A percentile compares a stretch with the other conserved stretches of the same genome.
phyloP scores from a whole-genome alignment of 2,888 invertebrate genomes.

The Oxyteleia sp. region DNA sequence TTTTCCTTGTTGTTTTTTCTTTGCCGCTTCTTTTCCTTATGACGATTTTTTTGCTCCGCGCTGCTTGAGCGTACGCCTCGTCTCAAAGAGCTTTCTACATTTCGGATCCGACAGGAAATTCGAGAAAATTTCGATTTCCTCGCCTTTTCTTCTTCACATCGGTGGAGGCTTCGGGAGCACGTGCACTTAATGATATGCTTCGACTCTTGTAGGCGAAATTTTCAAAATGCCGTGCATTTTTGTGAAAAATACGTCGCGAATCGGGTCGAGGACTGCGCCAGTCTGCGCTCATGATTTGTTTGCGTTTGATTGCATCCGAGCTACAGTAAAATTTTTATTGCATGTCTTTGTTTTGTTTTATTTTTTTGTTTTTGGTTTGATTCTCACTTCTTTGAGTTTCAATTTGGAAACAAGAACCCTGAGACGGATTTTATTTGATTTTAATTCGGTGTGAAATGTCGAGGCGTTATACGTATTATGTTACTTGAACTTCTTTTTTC shows the following conservation, averaged over 20 bases:
- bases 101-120: constrained; percentile 70
- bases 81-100: constrained; percentile 53
- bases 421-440: neutral
- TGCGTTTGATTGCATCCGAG: constrained; percentile 5
- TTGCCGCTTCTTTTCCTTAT: constrained; percentile 19
- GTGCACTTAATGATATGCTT: constrained; percentile 70
- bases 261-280: constrained; percentile 9
- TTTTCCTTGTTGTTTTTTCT: constrained; percentile 2
- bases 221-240: constrained; percentile 33
- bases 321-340: neutral
- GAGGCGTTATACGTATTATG: neutral
- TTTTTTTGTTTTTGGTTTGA: no score
- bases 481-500: constrained; percentile 1
- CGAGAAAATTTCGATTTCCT: constrained; percentile 71
- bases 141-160: constrained; percentile 31
- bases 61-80: constrained; percentile 5
- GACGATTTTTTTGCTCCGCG: constrained; percentile 23
- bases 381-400: no score
- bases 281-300: constrained; percentile 7
- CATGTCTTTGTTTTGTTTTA: no score
- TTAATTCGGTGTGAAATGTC: constrained; percentile 22
- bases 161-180: constrained; percentile 23
- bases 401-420: neutral
- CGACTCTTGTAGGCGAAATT: constrained; percentile 48
- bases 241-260: constrained; percentile 3